A percentile compares a stretch with the other conserved stretches of the same genome.
Conservation (phyloP, 2,797 vertebrate species). For the Fundulus diaphanus region DNA sequence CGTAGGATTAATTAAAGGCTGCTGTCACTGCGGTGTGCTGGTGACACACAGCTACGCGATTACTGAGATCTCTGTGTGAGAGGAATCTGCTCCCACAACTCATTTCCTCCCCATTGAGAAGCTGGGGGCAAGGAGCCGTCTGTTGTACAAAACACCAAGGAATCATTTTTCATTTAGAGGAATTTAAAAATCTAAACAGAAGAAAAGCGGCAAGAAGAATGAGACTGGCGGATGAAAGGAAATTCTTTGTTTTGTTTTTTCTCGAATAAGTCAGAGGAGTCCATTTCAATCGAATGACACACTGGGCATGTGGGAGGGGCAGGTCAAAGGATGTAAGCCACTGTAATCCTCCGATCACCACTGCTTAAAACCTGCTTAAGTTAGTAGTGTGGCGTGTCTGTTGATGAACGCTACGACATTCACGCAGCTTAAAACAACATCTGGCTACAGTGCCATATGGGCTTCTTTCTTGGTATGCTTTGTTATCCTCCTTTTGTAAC, state of each 20-base stretch:
- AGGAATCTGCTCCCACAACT: slow-evolving; percentile 75
- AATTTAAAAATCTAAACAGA: slow-evolving; percentile 59
- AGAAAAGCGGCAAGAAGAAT: slow-evolving; percentile 31
- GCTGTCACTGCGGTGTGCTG: slow-evolving; percentile 71
- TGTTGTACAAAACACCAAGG: slow-evolving; percentile 64
- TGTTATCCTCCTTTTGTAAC: slow-evolving; percentile 42
- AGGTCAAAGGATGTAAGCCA: slow-evolving; percentile 85
- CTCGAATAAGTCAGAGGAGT: slow-evolving; percentile 78
- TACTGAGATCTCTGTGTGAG: slow-evolving; percentile 75
- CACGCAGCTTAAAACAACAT: slow-evolving; percentile 81
- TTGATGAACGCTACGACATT: slow-evolving; percentile 66
- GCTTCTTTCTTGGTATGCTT: slow-evolving; percentile 46
- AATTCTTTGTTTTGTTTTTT: slow-evolving; percentile 61
- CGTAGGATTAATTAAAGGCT: slow-evolving; percentile 79
- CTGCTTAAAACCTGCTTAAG: slow-evolving; percentile 81
- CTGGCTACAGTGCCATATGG: slow-evolving; percentile 73
- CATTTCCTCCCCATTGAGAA: slow-evolving; percentile 72
- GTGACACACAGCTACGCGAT: slow-evolving; percentile 72
- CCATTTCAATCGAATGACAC: slow-evolving; percentile 80
- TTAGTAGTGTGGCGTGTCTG: slow-evolving; percentile 73
- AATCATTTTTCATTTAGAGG: slow-evolving; percentile 64
- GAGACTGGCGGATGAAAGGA: slow-evolving; percentile 49
- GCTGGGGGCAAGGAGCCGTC: slow-evolving; percentile 52
- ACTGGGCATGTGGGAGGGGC: slow-evolving; percentile 47
- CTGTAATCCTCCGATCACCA: slow-evolving; percentile 86